Evolutionary conservation across 2,797 vertebrate genomes (phyloP).

Genomic region (Echeneis naucrates): DNA sequence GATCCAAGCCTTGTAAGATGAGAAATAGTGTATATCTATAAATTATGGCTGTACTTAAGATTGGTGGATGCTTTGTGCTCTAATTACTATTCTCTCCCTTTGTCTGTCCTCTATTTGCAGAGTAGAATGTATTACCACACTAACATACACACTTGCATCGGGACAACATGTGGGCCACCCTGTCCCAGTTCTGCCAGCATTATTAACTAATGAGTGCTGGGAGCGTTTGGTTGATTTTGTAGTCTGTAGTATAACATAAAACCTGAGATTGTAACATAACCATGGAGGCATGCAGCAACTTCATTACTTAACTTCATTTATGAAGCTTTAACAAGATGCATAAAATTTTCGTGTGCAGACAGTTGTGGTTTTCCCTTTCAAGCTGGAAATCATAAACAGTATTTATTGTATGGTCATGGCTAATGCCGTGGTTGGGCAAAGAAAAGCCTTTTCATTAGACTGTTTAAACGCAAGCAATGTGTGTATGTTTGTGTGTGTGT

Average conservation of each 20-base stretch:
- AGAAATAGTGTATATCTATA: slow-evolving; percentile 16
- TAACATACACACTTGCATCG: slow-evolving; percentile 8
- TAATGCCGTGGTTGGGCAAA: slow-evolving; percentile 2
- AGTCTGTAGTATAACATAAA: neutral
- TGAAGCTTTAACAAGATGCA: neutral
- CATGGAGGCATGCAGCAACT: neutral
- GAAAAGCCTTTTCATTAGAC: slow-evolving; percentile 40
- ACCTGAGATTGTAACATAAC: neutral
- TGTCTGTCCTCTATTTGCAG: slow-evolving; percentile 24
- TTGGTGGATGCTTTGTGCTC: slow-evolving; percentile 1
- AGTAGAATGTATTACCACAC: slow-evolving; percentile 1
- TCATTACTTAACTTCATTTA: neutral
- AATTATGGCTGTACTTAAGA: slow-evolving; percentile 1
- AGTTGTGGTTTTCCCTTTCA: neutral
- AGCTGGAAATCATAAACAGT: slow-evolving; percentile 16
- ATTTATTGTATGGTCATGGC: slow-evolving; percentile 25
- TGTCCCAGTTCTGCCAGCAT: slow-evolving; percentile 45
- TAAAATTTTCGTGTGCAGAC: slow-evolving; percentile 4
- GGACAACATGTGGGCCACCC: slow-evolving; percentile 34
- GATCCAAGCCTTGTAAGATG: slow-evolving; percentile 9
- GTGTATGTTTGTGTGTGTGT: slow-evolving; percentile 1
- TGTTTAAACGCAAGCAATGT: slow-evolving; percentile 10
- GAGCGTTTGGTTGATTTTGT: slow-evolving; percentile 15
- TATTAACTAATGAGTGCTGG: slow-evolving; percentile 32
- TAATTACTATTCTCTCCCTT: slow-evolving; percentile 18